A percentile compares a stretch with the other conserved stretches of the same genome.
phyloP scores from a whole-genome alignment of 2,797 vertebrate species.

The Chanos chanos region DNA sequence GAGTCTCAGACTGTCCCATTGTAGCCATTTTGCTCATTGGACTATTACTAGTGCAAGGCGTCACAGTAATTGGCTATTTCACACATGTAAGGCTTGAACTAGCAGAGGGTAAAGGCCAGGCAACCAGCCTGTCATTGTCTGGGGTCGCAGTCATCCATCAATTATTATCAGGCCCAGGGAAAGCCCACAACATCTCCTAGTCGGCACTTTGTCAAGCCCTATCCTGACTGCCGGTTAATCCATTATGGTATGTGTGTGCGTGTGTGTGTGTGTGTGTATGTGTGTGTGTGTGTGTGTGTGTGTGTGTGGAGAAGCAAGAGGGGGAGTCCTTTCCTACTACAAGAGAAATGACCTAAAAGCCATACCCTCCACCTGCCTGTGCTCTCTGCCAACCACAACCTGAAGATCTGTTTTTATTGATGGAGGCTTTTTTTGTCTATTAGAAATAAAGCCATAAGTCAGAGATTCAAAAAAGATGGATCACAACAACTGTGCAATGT shows the following conservation, averaged over 20 bases:
- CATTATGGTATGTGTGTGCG: constrained; percentile 50
- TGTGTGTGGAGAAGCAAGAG: constrained; percentile 12
- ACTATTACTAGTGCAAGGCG: constrained; percentile 87
- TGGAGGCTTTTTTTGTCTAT: too few relatives aligned
- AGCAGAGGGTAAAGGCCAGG: constrained; percentile 92
- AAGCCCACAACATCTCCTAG: constrained; percentile 73
- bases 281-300: neutral
- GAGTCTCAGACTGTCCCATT: constrained; percentile 65
- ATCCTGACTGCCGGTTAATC: constrained; percentile 62
- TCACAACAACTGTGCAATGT: constrained; percentile 17
- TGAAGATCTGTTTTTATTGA: constrained; percentile 17
- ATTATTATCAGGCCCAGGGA: constrained; percentile 87
- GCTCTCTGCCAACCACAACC: constrained; percentile 29
- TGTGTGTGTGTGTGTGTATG: neutral
- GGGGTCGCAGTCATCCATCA: constrained; percentile 84
- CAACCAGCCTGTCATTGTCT: constrained; percentile 87
- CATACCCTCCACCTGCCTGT: constrained; percentile 13
- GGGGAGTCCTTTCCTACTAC: constrained; percentile 35
- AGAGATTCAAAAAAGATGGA: neutral
- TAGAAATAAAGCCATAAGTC: too few relatives aligned
- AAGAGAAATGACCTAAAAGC: constrained; percentile 13
- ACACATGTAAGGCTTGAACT: constrained; percentile 94
- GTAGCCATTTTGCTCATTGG: constrained; percentile 93
- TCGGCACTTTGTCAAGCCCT: constrained; percentile 73
- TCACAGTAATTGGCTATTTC: constrained; percentile 97